Evolutionary conservation across 2,113 vertebrate species (phyloP).

Genomic region (Falcunculus frontatus): DNA sequence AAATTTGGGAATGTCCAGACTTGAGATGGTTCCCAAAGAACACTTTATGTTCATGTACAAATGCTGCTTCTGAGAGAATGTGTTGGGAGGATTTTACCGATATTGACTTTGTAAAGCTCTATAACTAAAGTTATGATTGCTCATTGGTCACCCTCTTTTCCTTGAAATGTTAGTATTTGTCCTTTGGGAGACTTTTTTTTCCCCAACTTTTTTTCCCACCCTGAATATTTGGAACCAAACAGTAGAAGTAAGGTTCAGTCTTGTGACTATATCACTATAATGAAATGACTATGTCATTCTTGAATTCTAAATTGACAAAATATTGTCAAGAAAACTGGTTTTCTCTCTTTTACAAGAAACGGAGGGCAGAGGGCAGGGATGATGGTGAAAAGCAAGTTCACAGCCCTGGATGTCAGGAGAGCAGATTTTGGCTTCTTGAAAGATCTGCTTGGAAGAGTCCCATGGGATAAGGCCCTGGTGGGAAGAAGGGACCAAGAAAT

Average conservation of each 20-base stretch:
- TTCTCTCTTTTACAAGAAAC: not conserved
- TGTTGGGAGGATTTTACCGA: not conserved
- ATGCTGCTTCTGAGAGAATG: not conserved
- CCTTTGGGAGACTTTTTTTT: not conserved
- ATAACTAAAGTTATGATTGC: not conserved
- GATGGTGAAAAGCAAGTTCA: not conserved
- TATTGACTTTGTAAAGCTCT: not conserved
- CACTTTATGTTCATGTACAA: not conserved
- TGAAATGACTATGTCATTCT: not conserved
- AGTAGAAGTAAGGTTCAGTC: not conserved
- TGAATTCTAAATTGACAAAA: not conserved
- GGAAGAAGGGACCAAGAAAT: not conserved
- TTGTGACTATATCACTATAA: not conserved
- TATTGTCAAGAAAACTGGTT: not conserved
- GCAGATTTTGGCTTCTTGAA: not conserved
- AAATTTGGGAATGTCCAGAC: not conserved
- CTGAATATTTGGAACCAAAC: not conserved
- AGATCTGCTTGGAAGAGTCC: not conserved
- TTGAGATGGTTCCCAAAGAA: not conserved
- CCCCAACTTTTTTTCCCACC: no score
- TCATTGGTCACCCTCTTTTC: not conserved
- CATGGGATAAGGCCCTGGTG: not conserved
- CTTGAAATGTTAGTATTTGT: not conserved
- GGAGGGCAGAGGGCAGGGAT: not conserved
- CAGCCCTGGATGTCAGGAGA: not conserved